Conservation (phyloP, 2,888 invertebrate genomes). For the Polyommatus iphigenia region DNA sequence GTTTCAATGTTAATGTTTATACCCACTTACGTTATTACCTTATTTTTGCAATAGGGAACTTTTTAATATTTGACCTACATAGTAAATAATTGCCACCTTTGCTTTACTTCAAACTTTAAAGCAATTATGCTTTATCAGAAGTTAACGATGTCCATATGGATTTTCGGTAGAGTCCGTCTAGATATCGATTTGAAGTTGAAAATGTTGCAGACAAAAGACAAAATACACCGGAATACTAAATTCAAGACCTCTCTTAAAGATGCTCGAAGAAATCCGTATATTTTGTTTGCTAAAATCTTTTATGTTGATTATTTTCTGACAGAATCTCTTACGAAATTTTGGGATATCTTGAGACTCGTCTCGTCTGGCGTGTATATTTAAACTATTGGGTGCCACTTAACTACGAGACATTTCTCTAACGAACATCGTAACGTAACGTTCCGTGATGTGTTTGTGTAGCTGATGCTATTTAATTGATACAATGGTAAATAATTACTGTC, state of each 20-base stretch:
- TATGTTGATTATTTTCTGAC: neutral
- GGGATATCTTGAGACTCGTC: slow-evolving; percentile 54
- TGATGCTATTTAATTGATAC: slow-evolving; percentile 36
- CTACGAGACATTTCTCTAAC: slow-evolving; percentile 66
- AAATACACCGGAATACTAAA: too few species aligned
- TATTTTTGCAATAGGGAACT: too few species aligned
- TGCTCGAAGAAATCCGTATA: neutral
- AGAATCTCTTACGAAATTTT: slow-evolving; percentile 7
- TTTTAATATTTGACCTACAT: too few species aligned
- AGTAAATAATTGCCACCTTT: too few species aligned
- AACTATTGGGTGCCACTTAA: slow-evolving; percentile 56
- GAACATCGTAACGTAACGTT: slow-evolving; percentile 58
- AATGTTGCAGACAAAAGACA: too few species aligned
- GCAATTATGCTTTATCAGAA: too few species aligned
- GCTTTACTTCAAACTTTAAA: too few species aligned
- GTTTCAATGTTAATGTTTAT: neutral
- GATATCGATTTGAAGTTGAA: too few species aligned
- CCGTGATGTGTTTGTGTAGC: slow-evolving; percentile 38
- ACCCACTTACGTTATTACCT: neutral
- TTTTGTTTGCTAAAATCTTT: neutral
- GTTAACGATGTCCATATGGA: too few species aligned
- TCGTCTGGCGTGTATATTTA: slow-evolving; percentile 55
- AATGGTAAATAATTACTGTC: slow-evolving; percentile 56
- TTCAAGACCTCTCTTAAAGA: neutral
- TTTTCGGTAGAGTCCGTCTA: too few species aligned